Evolutionary conservation across 2,888 invertebrate species (phyloP).

Genomic region (Germaria angustata): DNA sequence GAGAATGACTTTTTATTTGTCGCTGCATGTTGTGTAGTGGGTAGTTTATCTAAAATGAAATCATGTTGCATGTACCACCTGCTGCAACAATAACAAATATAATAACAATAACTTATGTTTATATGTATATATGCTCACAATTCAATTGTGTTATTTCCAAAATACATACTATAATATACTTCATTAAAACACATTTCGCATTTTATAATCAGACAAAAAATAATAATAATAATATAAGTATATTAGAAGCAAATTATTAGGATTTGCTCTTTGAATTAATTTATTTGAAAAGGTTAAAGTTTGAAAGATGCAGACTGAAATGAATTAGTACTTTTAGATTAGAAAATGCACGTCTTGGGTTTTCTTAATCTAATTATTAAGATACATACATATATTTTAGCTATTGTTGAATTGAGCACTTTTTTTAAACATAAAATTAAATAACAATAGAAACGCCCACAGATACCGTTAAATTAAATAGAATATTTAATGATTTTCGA

Average conservation of each 20-base stretch:
- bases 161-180: background rate
- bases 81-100: slow-evolving; percentile 23
- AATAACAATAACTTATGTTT: background rate
- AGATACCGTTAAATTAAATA: slow-evolving; percentile 37
- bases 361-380: too few relatives aligned
- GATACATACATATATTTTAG: too few relatives aligned
- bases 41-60: slow-evolving; percentile 39
- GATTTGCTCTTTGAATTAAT: background rate
- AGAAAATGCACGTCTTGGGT: too few relatives aligned
- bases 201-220: background rate
- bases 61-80: slow-evolving; percentile 47
- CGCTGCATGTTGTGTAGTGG: slow-evolving; percentile 35
- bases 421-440: background rate
- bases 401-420: background rate
- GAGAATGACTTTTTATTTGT: slow-evolving; percentile 1
- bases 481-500: slow-evolving; percentile 47
- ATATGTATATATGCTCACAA: background rate
- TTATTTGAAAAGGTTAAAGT: background rate
- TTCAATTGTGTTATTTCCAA: background rate
- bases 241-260: background rate
- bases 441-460: slow-evolving; percentile 23
- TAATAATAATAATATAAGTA: too few relatives aligned
- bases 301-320: background rate
- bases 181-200: background rate
- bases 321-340: background rate